phyloP scores from a whole-genome alignment of 2,888 invertebrate genomes.

The Cephus spinipes region DNA sequence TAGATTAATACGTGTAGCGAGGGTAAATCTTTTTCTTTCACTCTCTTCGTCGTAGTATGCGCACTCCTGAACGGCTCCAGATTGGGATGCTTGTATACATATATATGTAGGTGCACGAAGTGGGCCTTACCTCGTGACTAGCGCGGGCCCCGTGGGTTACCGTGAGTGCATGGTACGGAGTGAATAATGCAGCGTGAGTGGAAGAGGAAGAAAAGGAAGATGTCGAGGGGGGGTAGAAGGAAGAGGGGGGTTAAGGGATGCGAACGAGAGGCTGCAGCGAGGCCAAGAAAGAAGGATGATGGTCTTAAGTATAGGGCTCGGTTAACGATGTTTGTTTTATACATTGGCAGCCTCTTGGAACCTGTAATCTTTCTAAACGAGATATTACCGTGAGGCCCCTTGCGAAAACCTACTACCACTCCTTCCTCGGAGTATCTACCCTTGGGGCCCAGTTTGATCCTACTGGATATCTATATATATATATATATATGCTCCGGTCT shows the following conservation, averaged over 20 bases:
- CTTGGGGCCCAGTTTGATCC: not conserved
- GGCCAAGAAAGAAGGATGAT: conserved; percentile 10
- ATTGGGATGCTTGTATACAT: not conserved
- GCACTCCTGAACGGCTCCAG: not conserved
- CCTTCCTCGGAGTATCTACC: not conserved
- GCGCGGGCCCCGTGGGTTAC: not conserved
- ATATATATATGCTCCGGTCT: not conserved
- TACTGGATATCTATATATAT: not conserved
- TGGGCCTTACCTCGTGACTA: not conserved
- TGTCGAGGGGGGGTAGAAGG: conserved; percentile 21
- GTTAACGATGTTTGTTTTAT: conserved; percentile 68
- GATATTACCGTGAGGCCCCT: conserved; percentile 60
- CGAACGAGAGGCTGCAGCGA: conserved; percentile 12
- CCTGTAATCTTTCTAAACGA: conserved; percentile 68
- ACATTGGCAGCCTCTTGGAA: conserved; percentile 67
- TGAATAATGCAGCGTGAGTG: conserved; percentile 31
- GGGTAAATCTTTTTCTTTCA: not conserved
- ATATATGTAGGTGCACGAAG: not conserved
- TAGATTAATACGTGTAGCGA: not conserved
- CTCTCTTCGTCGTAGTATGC: not conserved
- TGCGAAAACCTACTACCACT: conserved; percentile 30
- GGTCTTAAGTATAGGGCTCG: conserved; percentile 63
- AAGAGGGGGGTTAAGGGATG: conserved; percentile 25
- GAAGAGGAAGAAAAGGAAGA: conserved; percentile 17
- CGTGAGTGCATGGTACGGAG: conserved; percentile 12